Percentiles rank a stretch among this genome's conserved stretches.
Evolutionary conservation across 2,888 invertebrate species (phyloP).

Genomic region (Platerodrilus igneus): DNA sequence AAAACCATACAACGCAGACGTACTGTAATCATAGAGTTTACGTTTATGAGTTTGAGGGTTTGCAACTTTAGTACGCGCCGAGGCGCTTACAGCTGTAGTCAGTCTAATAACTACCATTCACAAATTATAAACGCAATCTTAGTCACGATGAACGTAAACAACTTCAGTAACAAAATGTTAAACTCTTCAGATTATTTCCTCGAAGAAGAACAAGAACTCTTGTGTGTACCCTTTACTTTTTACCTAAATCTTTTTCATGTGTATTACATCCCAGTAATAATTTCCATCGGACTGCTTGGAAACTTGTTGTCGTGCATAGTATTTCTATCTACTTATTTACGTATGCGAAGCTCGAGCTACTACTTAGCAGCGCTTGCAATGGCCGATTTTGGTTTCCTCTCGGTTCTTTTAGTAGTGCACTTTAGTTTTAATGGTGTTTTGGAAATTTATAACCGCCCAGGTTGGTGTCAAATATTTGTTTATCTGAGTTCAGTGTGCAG

Average conservation of each 20-base stretch:
- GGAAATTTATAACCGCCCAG: slow-evolving; percentile 51
- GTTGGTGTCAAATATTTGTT: slow-evolving; percentile 51
- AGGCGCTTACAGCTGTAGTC: slow-evolving; percentile 20
- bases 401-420: slow-evolving; percentile 53
- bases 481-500: slow-evolving; percentile 50
- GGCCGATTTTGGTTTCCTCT: slow-evolving; percentile 57
- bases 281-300: slow-evolving; percentile 56
- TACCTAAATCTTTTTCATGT: slow-evolving; percentile 50
- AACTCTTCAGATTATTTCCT: slow-evolving; percentile 2
- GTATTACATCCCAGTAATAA: slow-evolving; percentile 58
- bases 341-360: slow-evolving; percentile 59
- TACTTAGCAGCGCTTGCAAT: slow-evolving; percentile 59
- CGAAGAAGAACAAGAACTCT: slow-evolving; percentile 10
- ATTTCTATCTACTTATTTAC: slow-evolving; percentile 57
- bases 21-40: slow-evolving; percentile 3
- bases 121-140: too few relatives aligned
- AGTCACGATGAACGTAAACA: slow-evolving; percentile 4
- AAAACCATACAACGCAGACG: slow-evolving; percentile 15
- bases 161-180: neutral
- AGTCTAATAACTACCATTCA: too few relatives aligned
- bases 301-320: slow-evolving; percentile 58
- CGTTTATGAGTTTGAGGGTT: slow-evolving; percentile 2
- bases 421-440: slow-evolving; percentile 50
- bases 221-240: slow-evolving; percentile 30
- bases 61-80: slow-evolving; percentile 30